Percentiles rank a stretch among this genome's conserved stretches.
Evolutionary conservation across 2,797 vertebrate genomes (phyloP).

Genomic region (Phataginus tricuspis): DNA sequence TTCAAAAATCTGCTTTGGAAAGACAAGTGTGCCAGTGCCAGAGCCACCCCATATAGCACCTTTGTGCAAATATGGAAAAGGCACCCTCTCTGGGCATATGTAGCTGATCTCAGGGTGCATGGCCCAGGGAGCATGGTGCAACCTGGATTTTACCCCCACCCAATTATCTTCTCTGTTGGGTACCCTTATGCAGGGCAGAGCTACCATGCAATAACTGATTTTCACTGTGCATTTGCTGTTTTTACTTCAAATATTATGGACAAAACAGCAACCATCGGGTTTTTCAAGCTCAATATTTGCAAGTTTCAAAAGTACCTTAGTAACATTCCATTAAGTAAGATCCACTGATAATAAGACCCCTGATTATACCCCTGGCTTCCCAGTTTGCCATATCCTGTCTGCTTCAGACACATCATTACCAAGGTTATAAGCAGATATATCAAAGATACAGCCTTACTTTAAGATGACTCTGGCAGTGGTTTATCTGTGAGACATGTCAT

Average conservation of each 20-base stretch:
- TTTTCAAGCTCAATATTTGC: neutral
- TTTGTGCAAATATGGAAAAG: neutral
- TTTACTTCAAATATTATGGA: constrained; percentile 35
- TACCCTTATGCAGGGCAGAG: neutral
- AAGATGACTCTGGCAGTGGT: constrained; percentile 43
- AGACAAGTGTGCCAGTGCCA: neutral
- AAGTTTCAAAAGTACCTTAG: constrained; percentile 56
- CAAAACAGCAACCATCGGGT: neutral
- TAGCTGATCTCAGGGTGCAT: neutral
- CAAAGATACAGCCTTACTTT: constrained; percentile 75
- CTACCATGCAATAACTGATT: neutral
- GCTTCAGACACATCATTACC: constrained; percentile 56
- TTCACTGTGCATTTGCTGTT: constrained; percentile 17
- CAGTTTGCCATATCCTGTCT: constrained; percentile 63
- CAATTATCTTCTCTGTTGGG: fast-evolving
- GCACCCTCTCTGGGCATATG: neutral
- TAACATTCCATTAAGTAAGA: constrained; percentile 61
- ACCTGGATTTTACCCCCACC: too few relatives aligned
- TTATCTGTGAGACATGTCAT: constrained; percentile 71
- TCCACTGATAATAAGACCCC: constrained; percentile 65
- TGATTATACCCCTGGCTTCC: constrained; percentile 27
- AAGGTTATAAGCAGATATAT: constrained; percentile 58
- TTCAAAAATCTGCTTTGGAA: neutral
- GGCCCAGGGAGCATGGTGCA: neutral
- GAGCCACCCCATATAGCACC: neutral